Base-by-base conservation (phyloP, 1,140 invertebrate species). In the Nixonia krombeini region DNA sequence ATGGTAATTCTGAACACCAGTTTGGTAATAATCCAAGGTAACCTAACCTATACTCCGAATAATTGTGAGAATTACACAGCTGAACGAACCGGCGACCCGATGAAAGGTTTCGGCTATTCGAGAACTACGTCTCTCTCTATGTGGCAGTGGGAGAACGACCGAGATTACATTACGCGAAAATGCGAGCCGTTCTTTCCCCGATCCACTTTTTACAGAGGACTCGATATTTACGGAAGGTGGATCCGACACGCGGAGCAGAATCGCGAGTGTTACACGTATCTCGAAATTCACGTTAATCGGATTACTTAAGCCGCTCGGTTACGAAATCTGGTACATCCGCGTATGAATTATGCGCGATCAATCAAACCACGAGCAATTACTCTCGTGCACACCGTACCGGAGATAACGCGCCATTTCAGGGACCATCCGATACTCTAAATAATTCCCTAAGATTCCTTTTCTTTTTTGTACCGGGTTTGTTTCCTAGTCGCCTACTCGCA, bases 321-420 rank as follows among this genome's bases (percentile, higher is more conserved):
- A 45, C 46, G 44, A 56, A 63, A 50, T 56, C 51, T 33, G 56
- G 50, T 8, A 31, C 29, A 15, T 13, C 15, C 6, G 40, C 29
- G 28, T 49, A 62, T 52, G 51, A 62, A 62, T 53, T 44, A 52
- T 33, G 15, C 4, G 28, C 42, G 42, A 41, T 61, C 50, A 50
- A 51, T 23, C 6, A 21, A 21, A 3, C 2, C 21, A 21, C 21
- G 6, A 21, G 21, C 21, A 21, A 21, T 21, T 6, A 21, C 2
- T 21, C 6, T 21, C 6, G 6, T 21, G 21, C n/a, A n/a, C n/a
- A n/a, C n/a, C n/a, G n/a, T n/a, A n/a, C 10, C 10, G 29, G 16
- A 53, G 40, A 53, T 44, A 40, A 18, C 33, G 31, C 21, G 9
- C n/a, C n/a, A n/a, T n/a, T n/a, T n/a, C n/a, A n/a, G n/a, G n/a